Evolutionary conservation across 2,113 vertebrate species (phyloP).

Genomic region (Anolis sagrei): DNA sequence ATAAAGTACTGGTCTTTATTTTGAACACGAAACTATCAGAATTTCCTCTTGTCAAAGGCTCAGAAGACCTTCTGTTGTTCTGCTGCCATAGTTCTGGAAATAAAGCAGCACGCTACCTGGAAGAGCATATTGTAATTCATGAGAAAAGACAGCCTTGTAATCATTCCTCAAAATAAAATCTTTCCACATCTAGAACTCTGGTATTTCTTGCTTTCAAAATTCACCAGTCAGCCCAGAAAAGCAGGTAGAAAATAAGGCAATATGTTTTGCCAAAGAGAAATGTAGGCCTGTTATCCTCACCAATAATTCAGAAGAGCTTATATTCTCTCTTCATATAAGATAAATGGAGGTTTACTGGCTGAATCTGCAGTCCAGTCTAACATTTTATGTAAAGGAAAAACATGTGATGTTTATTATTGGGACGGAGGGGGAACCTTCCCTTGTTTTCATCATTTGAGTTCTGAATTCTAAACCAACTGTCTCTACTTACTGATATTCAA

Average conservation of each 20-base stretch:
- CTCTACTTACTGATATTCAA: background rate
- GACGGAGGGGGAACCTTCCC: conserved; percentile 1
- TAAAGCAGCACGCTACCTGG: background rate
- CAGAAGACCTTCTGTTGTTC: background rate
- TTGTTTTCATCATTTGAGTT: background rate
- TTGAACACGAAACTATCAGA: background rate
- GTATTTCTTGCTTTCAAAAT: background rate
- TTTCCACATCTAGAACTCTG: conserved; percentile 8
- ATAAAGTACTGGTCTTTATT: background rate
- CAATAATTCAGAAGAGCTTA: conserved; percentile 37
- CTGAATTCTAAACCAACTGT: background rate
- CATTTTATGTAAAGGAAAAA: conserved; percentile 11
- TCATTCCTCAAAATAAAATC: conserved; percentile 27
- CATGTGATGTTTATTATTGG: background rate
- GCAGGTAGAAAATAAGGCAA: conserved; percentile 48
- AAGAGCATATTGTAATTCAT: conserved; percentile 20
- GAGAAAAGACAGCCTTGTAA: background rate
- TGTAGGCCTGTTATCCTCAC: background rate
- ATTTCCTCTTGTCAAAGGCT: background rate
- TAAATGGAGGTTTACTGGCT: conserved; percentile 24
- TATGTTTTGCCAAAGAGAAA: conserved; percentile 27
- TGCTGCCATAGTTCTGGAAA: background rate
- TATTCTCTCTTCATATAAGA: conserved; percentile 10
- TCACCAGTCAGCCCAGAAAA: background rate
- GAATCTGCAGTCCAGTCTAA: conserved; percentile 18